These are phyloP conservation scores for Gracilinanus agilis DNA, from an alignment of 2,113 vertebrate genomes.

Conservation along the genomic window DNA sequence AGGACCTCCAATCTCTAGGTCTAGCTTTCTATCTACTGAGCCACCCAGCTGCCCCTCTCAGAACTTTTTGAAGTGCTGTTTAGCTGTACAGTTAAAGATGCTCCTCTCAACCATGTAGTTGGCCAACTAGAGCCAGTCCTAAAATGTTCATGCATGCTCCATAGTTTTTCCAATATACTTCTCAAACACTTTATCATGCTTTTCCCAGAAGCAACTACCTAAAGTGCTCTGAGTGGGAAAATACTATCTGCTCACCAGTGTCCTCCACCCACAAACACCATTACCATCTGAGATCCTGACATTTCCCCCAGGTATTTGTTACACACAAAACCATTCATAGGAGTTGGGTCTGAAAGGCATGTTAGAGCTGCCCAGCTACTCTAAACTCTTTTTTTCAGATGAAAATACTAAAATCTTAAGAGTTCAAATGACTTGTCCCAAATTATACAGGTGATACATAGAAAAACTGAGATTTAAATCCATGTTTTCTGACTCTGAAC, in stretches of 20 bases:
- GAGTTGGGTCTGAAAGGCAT: neutral
- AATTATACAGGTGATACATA: neutral
- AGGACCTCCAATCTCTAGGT: too few relatives aligned
- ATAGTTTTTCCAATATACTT: neutral
- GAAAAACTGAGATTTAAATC: neutral
- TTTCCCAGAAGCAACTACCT: neutral
- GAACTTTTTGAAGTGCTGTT: neutral
- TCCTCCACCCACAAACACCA: neutral
- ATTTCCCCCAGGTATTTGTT: neutral
- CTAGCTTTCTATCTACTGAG: too few relatives aligned
- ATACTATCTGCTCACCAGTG: neutral
- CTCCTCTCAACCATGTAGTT: neutral
- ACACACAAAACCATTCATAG: neutral
- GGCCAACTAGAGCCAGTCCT: neutral
- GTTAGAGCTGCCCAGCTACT: neutral
- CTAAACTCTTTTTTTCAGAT: neutral
- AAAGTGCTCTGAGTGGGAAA: neutral
- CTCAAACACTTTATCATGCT: neutral
- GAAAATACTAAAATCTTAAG: neutral
- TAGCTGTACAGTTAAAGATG: neutral
- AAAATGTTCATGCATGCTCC: neutral
- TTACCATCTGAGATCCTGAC: neutral
- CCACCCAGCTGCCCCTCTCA: too few relatives aligned
- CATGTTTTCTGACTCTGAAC: neutral
- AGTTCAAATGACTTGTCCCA: neutral